Percentiles rank a stretch among this genome's conserved stretches.
Evolutionary conservation across 2,888 invertebrate genomes (phyloP).

Genomic region (Acanthosepion lycidas): DNA sequence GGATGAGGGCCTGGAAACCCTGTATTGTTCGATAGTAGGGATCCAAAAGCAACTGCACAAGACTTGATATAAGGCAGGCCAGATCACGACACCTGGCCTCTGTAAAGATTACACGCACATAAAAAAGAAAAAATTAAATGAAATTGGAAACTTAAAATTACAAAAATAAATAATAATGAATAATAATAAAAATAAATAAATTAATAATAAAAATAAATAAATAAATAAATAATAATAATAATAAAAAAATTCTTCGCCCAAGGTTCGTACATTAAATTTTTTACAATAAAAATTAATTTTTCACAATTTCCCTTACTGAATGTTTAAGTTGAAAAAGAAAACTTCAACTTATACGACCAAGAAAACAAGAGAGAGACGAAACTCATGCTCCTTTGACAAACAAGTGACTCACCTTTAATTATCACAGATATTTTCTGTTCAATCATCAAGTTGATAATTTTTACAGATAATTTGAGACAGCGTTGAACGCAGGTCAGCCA

Average conservation of each 20-base stretch:
- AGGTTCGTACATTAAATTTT: neutral
- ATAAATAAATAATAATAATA: no score
- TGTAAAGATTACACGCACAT: slow-evolving; percentile 60
- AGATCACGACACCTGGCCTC: slow-evolving; percentile 89
- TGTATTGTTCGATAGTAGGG: slow-evolving; percentile 85
- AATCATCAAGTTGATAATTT: slow-evolving; percentile 81
- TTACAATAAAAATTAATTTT: neutral
- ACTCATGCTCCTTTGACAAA: neutral
- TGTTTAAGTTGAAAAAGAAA: neutral
- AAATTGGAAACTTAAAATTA: neutral
- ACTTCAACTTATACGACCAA: neutral
- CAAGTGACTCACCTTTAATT: slow-evolving; percentile 83
- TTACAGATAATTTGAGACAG: slow-evolving; percentile 84
- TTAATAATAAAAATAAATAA: neutral
- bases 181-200: no score
- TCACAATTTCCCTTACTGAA: neutral
- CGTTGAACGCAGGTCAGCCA: slow-evolving; percentile 89
- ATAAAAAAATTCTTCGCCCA: no score
- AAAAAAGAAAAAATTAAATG: neutral
- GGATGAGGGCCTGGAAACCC: slow-evolving; percentile 92
- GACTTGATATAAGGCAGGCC: slow-evolving; percentile 85
- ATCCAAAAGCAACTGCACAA: slow-evolving; percentile 91
- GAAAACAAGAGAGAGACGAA: neutral
- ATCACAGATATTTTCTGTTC: slow-evolving; percentile 82
- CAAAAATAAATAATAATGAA: neutral